phyloP scores from a whole-genome alignment of 2,113 vertebrate species.

The Antennarius striatus region DNA sequence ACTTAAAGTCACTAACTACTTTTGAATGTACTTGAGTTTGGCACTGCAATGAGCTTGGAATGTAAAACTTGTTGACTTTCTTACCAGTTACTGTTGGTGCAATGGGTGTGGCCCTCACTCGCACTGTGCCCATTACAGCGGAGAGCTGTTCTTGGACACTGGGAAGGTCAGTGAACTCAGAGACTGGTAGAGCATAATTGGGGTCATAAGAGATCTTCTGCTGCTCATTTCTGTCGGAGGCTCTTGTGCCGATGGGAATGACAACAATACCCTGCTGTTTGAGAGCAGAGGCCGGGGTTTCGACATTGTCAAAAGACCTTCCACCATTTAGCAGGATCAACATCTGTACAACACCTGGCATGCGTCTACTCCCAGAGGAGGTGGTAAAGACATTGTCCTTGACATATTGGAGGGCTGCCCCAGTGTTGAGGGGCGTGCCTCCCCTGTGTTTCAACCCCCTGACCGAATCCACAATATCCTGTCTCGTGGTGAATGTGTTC shows the following conservation, averaged over 20 bases:
- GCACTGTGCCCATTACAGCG: slow-evolving; percentile 20
- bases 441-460: slow-evolving; percentile 3
- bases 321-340: slow-evolving; percentile 63
- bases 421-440: slow-evolving; percentile 77
- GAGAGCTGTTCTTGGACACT: slow-evolving; percentile 45
- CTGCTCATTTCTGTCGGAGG: slow-evolving; percentile 46
- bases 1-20: too few species aligned
- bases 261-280: slow-evolving; percentile 51
- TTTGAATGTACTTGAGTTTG: too few species aligned
- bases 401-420: slow-evolving; percentile 77
- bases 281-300: slow-evolving; percentile 51
- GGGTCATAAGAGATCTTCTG: slow-evolving; percentile 54
- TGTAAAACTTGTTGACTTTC: not conserved
- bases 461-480: slow-evolving; percentile 4
- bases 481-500: slow-evolving; percentile 40
- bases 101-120: not conserved
- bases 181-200: slow-evolving; percentile 44
- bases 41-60: not conserved
- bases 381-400: slow-evolving; percentile 76
- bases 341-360: slow-evolving; percentile 80
- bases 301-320: slow-evolving; percentile 54
- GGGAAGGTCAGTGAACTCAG: slow-evolving; percentile 54
- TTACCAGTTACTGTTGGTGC: slow-evolving; percentile 42
- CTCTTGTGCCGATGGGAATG: slow-evolving; percentile 49
- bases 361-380: slow-evolving; percentile 80